These are phyloP conservation scores for Gadopsis marmoratus DNA, from an alignment of 2,797 vertebrate genomes.

Conservation along the genomic window DNA sequence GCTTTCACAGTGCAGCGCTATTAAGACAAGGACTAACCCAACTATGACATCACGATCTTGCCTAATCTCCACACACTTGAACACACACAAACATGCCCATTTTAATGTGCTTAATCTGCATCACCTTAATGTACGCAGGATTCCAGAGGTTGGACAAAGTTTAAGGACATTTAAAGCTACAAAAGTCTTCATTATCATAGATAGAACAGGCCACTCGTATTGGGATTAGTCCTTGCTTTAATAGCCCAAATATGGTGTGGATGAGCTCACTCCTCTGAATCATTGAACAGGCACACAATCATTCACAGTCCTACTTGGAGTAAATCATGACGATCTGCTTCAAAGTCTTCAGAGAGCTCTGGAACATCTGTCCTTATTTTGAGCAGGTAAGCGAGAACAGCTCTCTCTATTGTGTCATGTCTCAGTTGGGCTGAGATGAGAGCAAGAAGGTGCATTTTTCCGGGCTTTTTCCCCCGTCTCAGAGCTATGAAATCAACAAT, in stretches of 20 bases:
- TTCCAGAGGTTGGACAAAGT: no score
- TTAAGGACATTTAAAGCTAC: no score
- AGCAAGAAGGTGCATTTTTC: constrained; percentile 8
- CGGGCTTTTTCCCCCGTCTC: no score
- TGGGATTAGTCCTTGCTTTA: no score
- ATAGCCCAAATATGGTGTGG: not conserved
- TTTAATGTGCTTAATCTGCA: no score
- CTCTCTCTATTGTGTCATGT: constrained; percentile 42
- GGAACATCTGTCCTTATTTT: constrained; percentile 56
- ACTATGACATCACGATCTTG: no score
- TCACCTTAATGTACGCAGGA: no score
- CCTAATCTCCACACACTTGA: no score
- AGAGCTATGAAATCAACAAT: no score
- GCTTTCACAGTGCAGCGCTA: not conserved
- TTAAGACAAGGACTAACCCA: not conserved
- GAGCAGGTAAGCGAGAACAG: constrained; percentile 10
- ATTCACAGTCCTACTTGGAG: constrained; percentile 40
- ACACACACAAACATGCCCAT: no score
- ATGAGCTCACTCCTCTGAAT: constrained; percentile 52
- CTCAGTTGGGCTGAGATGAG: constrained; percentile 55
- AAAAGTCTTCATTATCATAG: no score
- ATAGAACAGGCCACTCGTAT: no score
- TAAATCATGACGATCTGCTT: constrained; percentile 53
- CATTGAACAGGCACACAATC: constrained; percentile 34
- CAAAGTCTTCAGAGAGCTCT: constrained; percentile 45